These are phyloP conservation scores for Aleiodes leptofemur DNA, from an alignment of 2,888 invertebrate genomes.

Conservation along the genomic window DNA sequence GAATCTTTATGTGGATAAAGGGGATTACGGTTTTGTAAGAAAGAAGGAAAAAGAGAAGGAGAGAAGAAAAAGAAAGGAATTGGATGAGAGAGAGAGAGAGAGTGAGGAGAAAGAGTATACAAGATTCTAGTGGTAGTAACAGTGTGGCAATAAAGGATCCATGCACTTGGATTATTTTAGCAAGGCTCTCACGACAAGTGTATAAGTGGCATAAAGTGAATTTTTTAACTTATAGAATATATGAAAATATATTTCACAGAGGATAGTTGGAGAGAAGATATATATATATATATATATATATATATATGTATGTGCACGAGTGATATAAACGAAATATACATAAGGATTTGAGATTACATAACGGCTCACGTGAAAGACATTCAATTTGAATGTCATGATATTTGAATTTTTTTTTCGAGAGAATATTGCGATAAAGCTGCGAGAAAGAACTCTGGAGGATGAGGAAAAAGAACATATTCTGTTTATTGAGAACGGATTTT, in stretches of 20 bases:
- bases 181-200: constrained; percentile 36
- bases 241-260: constrained; percentile 3
- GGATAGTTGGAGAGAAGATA: too few relatives aligned
- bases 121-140: constrained; percentile 10
- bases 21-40: constrained; percentile 33
- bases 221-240: too few relatives aligned
- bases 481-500: neutral
- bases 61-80: neutral
- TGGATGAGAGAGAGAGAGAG: neutral
- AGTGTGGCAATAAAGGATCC: constrained; percentile 41
- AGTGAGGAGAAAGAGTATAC: neutral
- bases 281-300: neutral
- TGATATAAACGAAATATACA: constrained; percentile 9
- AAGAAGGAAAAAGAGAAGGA: neutral
- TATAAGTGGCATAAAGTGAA: constrained; percentile 23
- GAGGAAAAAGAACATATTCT: neutral
- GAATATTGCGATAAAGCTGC: neutral
- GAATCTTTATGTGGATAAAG: constrained; percentile 44
- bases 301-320: neutral
- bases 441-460: neutral
- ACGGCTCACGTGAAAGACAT: neutral
- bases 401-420: neutral
- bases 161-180: constrained; percentile 45
- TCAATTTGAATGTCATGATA: constrained; percentile 27
- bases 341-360: constrained; percentile 16